Base-by-base conservation (phyloP, 2,888 invertebrate genomes). In the Chironomus tentans region DNA sequence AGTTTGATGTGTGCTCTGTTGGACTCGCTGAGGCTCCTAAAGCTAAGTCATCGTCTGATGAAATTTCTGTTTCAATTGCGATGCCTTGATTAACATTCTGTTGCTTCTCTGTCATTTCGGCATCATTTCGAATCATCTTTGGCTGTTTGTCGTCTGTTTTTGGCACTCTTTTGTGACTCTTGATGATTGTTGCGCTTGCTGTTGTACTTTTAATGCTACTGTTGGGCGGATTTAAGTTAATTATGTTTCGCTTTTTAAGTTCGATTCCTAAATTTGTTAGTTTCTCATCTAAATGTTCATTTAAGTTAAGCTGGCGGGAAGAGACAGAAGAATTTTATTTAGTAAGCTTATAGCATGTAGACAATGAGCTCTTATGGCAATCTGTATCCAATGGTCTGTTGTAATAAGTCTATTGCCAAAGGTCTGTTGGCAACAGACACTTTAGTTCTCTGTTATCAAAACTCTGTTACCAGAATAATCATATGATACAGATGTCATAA, bases 11-110 rank as follows among this genome's bases (percentile, higher is more conserved):
- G 3, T 79, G 79, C 78, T 81, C 82, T 12, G 83, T 83, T 15
- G 84, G 84, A 79, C 84, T 84, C 2, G 84, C 84, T 2, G 84
- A 84, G 46, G 84, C 84, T 7, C 84, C 84, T 5, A 84, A 77
- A 3, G 82, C 83, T 48, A 84, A 79, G 77, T 84, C 84, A 77
- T 84, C 83, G 68, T 84, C 83, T 1, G 82, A 82, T 18, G 82
- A 78, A 2, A 62, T 65, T 71, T 71, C 68, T 65, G 70, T 76
- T 18, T 71, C 68, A 13, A 71, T 72, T 12, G 61, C 68, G 4
- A 77, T 72, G n/a, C 68, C 46, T 28, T 48, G 65, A n/a, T 65
- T 65, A 2, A 65, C 21, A 13, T 65, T 65, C 15, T 74, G 68
- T 15, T 74, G 38, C 15, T 46, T 24, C 2, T 68, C 74, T 46